Evolutionary conservation across 2,888 invertebrate species (phyloP).

Genomic region (Andrena chrysosceles): DNA sequence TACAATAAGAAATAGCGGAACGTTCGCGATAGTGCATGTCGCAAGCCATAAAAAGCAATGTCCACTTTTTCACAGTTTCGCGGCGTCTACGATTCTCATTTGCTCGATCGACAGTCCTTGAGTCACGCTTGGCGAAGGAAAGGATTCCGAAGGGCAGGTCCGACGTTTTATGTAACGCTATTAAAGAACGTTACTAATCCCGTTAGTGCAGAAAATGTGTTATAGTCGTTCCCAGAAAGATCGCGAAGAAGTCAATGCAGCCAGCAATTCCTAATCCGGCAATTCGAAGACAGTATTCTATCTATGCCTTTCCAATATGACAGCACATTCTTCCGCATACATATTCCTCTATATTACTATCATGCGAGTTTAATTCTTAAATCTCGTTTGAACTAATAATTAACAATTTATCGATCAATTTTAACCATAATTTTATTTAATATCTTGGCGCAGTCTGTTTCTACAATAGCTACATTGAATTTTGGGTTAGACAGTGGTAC

Average conservation of each 20-base stretch:
- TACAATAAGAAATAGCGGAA: slow-evolving; percentile 3
- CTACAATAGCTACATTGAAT: too few species aligned
- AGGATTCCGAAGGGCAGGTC: slow-evolving; percentile 38
- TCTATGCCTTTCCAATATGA: too few species aligned
- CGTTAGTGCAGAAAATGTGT: slow-evolving; percentile 42
- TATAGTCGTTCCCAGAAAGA: neutral
- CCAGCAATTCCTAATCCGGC: neutral
- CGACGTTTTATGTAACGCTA: slow-evolving; percentile 28
- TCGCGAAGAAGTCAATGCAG: neutral
- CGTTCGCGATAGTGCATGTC: neutral
- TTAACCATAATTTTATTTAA: too few species aligned
- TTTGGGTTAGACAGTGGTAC: neutral
- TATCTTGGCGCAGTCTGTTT: too few species aligned
- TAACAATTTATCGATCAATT: too few species aligned
- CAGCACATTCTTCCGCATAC: too few species aligned
- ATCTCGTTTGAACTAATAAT: too few species aligned
- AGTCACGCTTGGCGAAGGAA: slow-evolving; percentile 35
- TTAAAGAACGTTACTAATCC: slow-evolving; percentile 32
- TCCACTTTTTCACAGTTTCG: slow-evolving; percentile 27
- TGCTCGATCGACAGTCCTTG: slow-evolving; percentile 42
- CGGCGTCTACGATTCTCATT: slow-evolving; percentile 13
- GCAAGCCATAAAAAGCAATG: slow-evolving; percentile 35
- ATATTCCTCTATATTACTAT: too few species aligned
- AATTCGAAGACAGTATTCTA: neutral
- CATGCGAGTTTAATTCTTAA: too few species aligned